Evolutionary conservation across 2,797 vertebrate species (phyloP), one percentile per base, ranked within the genome.

Genomic region (Sebastes elongatus): DNA sequence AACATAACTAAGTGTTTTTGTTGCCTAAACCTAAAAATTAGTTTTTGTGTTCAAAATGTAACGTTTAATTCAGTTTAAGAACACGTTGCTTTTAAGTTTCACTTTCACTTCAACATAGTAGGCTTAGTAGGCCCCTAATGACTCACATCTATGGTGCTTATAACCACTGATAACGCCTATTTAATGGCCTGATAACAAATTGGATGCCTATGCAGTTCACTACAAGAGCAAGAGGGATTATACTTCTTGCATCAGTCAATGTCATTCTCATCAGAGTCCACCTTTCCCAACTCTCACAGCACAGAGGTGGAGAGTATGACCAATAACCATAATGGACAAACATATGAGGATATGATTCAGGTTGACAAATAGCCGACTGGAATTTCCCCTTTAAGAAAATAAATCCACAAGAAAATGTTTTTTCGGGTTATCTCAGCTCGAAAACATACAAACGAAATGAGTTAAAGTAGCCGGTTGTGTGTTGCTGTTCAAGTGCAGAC

Each of bases 401-500:
- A 28, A 52, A 61, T 63, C 11, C 13, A 20, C 11, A 18, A 33
- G 5, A 71, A 49, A 42, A 38, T 13, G 0, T 32, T 49, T 65
- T 70, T 61, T 59, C 0, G 2, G 0, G 2, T 23, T 53, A 57
- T 59, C 18, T 72, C 28, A 70, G 56, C 23, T 23, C 5, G 2
- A 35, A 79, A 67, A 76, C 20, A 79, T 33, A 49, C 32, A 75
- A 82, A 75, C 56, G 9, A 82, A 73, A 56, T 46, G 49, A 83
- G 25, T 63, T 71, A 52, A 78, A 69, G 71, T 38, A 76, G 81
- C 65, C 38, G 79, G 70, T 62, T 85, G 78, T 84, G 78, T 78
- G 73, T 75, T 80, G 42, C 73, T 67, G 63, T 82, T 85, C 62
- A 76, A 82, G 81, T 83, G 83, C 63, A 28, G 78, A 85, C 90